A percentile compares a stretch with the other conserved stretches of the same genome.
Evolutionary conservation across 2,797 vertebrate species (phyloP).

Genomic region (Pipistrellus nathusii): DNA sequence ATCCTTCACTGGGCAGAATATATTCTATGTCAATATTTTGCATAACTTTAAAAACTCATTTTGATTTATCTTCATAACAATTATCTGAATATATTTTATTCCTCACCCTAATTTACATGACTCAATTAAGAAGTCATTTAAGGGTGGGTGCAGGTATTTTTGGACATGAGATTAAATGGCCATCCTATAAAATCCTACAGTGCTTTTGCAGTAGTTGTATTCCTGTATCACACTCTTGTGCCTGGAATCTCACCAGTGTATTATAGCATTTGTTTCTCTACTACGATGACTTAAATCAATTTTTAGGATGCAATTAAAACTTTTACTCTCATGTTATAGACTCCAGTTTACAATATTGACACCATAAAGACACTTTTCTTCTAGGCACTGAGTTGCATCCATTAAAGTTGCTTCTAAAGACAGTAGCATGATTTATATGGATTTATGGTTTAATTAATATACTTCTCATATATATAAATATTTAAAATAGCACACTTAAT

Average conservation of each 20-base stretch:
- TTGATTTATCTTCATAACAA: constrained; percentile 47
- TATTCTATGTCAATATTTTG: constrained; percentile 48
- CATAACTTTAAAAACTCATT: constrained; percentile 39
- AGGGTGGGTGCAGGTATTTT: neutral
- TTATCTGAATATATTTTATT: neutral
- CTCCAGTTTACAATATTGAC: neutral
- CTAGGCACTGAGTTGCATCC: neutral
- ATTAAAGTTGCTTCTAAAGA: neutral
- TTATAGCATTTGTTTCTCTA: neutral
- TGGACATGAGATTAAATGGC: neutral
- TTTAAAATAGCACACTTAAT: neutral
- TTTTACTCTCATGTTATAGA: neutral
- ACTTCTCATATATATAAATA: neutral
- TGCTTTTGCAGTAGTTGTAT: neutral
- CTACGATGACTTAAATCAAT: neutral
- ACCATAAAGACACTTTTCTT: neutral
- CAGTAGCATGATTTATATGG: neutral
- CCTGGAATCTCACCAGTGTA: neutral
- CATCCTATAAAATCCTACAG: neutral
- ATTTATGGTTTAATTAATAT: neutral
- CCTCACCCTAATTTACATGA: neutral
- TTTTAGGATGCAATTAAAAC: neutral
- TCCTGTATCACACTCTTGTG: neutral
- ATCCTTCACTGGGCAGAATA: constrained; percentile 6
- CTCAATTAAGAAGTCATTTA: neutral